Base-by-base conservation (phyloP, 64 coral and sea anemone species). In the Montipora foliosa region DNA sequence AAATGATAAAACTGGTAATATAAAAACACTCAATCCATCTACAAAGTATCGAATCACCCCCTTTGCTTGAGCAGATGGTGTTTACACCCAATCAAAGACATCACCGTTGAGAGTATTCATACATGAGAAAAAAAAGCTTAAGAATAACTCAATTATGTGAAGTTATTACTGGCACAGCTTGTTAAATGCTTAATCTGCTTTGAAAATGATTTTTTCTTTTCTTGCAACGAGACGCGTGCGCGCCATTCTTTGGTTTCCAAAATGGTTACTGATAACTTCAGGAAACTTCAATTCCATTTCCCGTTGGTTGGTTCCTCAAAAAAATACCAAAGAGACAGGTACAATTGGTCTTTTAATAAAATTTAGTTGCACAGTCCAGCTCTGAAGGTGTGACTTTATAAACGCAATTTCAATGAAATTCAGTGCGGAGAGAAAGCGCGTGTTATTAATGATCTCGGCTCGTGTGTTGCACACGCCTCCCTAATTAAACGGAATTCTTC, bases 281-380 rank as follows among this genome's bases (percentile, higher is more conserved):
- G 47, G 44, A 86, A 86, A 69, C 44, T 86, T 49, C 49, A 71
- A 71, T 50, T 86, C 47, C 47, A 4, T 86, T 13, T 49, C 66
- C 68, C 47, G 62, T 70, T 0, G 48, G 66, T 86, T 86, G 47
- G 49, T 86, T 86, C 66, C 82, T 51, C 68, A 1, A 49, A 46
- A 50, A 0, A 16, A 19, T 50, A 71, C 82, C 70, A 57, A 86
- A 86, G 71, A 49, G 82, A 86, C 82, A 86, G 82, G 46, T 86
- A 71, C 71, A 20, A 72, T 86, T 72, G 82, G 70, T 11, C 49
- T 86, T 72, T 86, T 86, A 86, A 86, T 86, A 86, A 86, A 86
- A 37, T 37, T 37, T 37, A 37, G 37, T 37, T 37, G 37, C 37
- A 37, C 37, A 37, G 37, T 86, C 44, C 67, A 71, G 46, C 62